phyloP scores from a whole-genome alignment of 1,140 invertebrate genomes.

The Dreissena polymorpha region DNA sequence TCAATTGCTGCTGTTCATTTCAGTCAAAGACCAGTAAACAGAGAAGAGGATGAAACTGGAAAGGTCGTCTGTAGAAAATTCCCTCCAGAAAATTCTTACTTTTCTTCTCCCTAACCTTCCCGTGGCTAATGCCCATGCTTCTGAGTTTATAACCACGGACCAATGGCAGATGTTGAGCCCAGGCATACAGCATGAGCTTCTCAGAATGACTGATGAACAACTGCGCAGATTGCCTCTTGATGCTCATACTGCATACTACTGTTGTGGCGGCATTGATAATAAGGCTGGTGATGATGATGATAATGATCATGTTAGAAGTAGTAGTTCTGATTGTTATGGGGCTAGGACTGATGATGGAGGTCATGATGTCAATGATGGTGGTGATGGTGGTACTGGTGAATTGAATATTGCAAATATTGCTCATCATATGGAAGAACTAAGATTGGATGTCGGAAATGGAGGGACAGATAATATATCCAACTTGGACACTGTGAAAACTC shows the following conservation, averaged over 20 bases:
- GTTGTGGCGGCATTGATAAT: no score
- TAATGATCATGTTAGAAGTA: no score
- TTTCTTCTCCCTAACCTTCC: constrained; percentile 41
- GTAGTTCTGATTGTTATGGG: no score
- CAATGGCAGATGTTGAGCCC: constrained; percentile 38
- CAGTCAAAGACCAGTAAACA: background rate
- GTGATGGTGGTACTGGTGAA: no score
- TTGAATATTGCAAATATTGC: no score
- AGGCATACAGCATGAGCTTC: constrained; percentile 27
- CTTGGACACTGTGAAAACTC: no score
- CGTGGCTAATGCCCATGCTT: constrained; percentile 44
- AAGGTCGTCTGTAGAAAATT: constrained; percentile 11
- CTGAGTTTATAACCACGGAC: constrained; percentile 51
- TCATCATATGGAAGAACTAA: no score
- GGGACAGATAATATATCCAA: no score
- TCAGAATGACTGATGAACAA: constrained; percentile 32
- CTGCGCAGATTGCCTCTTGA: constrained; percentile 27
- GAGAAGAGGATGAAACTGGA: background rate
- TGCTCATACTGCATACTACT: background rate
- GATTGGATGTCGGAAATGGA: no score
- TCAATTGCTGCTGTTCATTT: background rate
- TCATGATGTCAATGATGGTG: no score
- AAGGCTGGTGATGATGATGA: no score
- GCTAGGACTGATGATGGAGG: no score
- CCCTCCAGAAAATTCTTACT: constrained; percentile 11